Evolutionary conservation across 2,797 vertebrate genomes (phyloP).

Genomic region (Esox masquinongy): DNA sequence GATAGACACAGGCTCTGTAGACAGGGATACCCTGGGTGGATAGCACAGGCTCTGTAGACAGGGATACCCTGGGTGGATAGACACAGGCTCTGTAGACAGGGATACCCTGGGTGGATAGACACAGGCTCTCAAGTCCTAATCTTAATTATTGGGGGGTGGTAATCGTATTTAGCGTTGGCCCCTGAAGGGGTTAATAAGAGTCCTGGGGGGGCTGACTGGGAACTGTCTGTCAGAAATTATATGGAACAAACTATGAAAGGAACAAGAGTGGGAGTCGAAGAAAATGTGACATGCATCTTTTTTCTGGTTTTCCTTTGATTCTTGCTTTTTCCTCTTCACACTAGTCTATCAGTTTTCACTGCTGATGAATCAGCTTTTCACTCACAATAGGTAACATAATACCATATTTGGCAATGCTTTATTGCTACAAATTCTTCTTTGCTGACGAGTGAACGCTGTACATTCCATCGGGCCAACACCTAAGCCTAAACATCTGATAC

Average conservation of each 20-base stretch:
- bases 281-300: background rate
- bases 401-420: constrained; percentile 13
- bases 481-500: constrained; percentile 8
- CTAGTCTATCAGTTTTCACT: background rate
- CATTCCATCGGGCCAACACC: constrained; percentile 14
- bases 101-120: constrained; percentile 7
- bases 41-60: too few species aligned
- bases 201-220: background rate
- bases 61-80: too few species aligned
- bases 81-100: background rate
- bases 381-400: background rate
- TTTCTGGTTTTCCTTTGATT: background rate
- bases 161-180: constrained; percentile 19
- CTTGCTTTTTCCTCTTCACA: background rate
- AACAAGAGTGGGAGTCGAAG: background rate
- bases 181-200: background rate
- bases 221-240: background rate
- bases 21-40: too few species aligned
- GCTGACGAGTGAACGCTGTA: background rate
- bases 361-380: constrained; percentile 3
- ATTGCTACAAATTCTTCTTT: constrained; percentile 13
- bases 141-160: constrained; percentile 19
- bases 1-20: too few species aligned
- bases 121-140: constrained; percentile 27
- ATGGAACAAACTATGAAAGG: background rate